A percentile compares a stretch with the other conserved stretches of the same genome.
These are phyloP conservation scores for Hystrix brachyura DNA, from an alignment of 2,113 vertebrate genomes.

Conservation along the genomic window DNA sequence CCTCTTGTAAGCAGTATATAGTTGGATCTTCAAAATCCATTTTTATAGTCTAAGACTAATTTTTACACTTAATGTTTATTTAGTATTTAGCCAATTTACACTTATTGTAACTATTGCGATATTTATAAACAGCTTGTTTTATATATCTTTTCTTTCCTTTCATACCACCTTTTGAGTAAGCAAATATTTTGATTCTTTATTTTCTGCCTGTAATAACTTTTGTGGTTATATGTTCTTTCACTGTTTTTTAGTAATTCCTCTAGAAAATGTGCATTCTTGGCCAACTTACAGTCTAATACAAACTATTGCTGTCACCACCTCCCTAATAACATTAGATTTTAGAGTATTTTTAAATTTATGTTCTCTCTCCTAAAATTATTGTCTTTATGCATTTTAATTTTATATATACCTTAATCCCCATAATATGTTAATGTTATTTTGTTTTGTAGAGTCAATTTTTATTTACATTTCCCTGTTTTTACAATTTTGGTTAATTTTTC, in stretches of 20 bases:
- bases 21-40: background rate
- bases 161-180: background rate
- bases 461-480: background rate
- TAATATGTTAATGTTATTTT: background rate
- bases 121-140: background rate
- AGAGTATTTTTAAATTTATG: background rate
- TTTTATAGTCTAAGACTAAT: constrained; percentile 12
- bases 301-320: background rate
- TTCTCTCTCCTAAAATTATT: background rate
- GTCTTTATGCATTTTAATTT: background rate
- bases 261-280: background rate
- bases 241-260: background rate
- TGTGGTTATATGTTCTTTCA: background rate
- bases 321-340: background rate
- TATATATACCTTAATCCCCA: background rate
- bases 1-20: background rate
- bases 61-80: background rate
- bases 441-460: background rate
- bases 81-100: background rate
- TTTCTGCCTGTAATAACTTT: background rate
- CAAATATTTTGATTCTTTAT: constrained; percentile 5
- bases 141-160: background rate
- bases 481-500: background rate
- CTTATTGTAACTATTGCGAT: background rate
- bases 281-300: background rate